Conservation (phyloP, 1,140 invertebrate genomes). For the Drosophila mauritiana region DNA sequence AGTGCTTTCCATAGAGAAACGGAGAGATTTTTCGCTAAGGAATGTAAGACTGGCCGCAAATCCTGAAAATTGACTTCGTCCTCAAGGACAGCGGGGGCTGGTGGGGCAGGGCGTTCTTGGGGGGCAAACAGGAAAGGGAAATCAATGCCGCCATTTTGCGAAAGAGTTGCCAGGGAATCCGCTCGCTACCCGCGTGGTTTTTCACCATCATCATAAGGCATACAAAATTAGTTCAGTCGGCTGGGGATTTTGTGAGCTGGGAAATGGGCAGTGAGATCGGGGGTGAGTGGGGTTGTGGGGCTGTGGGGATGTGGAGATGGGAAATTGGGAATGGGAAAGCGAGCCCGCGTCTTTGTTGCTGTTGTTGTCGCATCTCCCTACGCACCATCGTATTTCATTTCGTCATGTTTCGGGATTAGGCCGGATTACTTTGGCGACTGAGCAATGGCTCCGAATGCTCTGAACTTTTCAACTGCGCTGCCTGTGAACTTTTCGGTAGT, state of each 20-base stretch:
- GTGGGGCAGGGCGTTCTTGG: background rate
- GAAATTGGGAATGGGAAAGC: conserved; percentile 25
- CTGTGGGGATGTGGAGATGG: background rate
- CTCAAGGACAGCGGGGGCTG: conserved; percentile 32
- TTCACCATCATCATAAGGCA: conserved; percentile 68
- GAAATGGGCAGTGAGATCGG: conserved; percentile 21
- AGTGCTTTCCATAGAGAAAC: conserved; percentile 80
- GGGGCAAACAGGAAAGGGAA: conserved; percentile 47
- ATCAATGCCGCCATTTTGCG: conserved; percentile 81
- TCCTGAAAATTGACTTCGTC: conserved; percentile 82
- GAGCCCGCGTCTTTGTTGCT: conserved; percentile 24
- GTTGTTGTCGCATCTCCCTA: conserved; percentile 58
- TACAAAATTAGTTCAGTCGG: conserved; percentile 75
- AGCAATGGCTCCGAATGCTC: conserved; percentile 75
- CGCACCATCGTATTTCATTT: conserved; percentile 84
- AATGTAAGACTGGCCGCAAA: conserved; percentile 80
- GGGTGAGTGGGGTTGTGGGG: background rate
- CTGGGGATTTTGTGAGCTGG: conserved; percentile 20
- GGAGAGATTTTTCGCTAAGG: conserved; percentile 69
- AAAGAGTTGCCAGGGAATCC: conserved; percentile 69
- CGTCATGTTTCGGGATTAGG: conserved; percentile 84
- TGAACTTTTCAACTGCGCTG: conserved; percentile 64
- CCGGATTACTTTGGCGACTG: conserved; percentile 80
- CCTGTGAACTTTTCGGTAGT: conserved; percentile 68
- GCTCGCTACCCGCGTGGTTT: conserved; percentile 34